phyloP scores from a whole-genome alignment of 2,113 vertebrate species.

The Corythaixoides concolor region DNA sequence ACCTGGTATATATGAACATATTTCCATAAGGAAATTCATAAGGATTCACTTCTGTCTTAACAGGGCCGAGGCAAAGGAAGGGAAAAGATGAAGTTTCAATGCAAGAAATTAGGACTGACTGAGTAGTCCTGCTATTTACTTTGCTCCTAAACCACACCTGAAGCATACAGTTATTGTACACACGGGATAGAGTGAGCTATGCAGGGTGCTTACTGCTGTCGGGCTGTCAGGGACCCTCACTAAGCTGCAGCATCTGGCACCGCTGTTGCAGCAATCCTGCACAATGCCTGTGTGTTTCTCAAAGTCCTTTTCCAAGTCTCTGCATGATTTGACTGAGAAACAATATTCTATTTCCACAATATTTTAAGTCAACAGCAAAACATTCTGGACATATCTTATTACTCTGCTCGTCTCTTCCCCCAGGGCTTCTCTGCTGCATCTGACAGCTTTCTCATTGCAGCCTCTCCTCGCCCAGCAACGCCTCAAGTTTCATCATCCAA shows the following conservation, averaged over 20 bases:
- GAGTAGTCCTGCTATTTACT: not conserved
- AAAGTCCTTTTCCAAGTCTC: slow-evolving; percentile 56
- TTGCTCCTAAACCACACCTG: not conserved
- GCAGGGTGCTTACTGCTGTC: not conserved
- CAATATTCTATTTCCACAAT: slow-evolving; percentile 57
- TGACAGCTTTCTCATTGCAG: slow-evolving; percentile 61
- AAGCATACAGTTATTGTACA: not conserved
- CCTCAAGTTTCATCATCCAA: slow-evolving; percentile 53
- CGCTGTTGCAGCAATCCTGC: not conserved
- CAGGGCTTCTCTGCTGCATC: slow-evolving; percentile 41
- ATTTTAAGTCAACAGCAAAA: slow-evolving; percentile 61
- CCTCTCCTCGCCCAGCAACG: not conserved
- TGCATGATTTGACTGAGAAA: not conserved
- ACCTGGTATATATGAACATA: not conserved
- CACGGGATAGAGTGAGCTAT: not conserved
- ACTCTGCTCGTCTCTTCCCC: slow-evolving; percentile 24
- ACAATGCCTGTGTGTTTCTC: not conserved
- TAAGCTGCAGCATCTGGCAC: not conserved
- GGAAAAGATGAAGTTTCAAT: not conserved
- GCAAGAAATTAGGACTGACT: not conserved
- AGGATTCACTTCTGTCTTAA: not conserved
- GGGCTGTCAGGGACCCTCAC: not conserved
- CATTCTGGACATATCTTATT: slow-evolving; percentile 60
- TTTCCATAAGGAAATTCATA: not conserved
- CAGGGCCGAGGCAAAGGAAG: not conserved